Base-by-base conservation (phyloP, 2,888 invertebrate species). In the Drosophila subsilvestris region DNA sequence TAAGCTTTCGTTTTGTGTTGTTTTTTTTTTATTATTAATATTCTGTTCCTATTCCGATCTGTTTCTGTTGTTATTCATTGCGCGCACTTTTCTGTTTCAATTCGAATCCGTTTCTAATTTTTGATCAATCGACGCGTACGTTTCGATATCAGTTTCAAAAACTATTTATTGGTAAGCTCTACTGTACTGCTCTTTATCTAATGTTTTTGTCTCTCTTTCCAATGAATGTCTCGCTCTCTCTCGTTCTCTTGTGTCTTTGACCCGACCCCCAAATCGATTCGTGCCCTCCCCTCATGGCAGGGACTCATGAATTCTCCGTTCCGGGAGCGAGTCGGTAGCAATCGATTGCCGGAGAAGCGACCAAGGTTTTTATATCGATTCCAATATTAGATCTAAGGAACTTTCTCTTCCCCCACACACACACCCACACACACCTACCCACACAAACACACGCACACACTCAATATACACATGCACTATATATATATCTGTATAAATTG, bases 291-390 rank as follows among this genome's bases (percentile, higher is more conserved):
- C 61, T 75, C 78, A 32, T 32, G 79, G 74, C 90, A 93, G 92
- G 94, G 94, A 86, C 93, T 93, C 79, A 93, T 93, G 85, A 96
- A 95, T 93, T 97, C 97, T 84, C 97, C 97, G 87, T 97, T 97
- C 94, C 94, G 97, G 91, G 98, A 97, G 93, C 95, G 97, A 76
- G 94, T 97, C 79, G 97, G 97, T 91, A 97, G 97, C 93, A 97
- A 97, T 91, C 95, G 97, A 71, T 93, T 97, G 89, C 95, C 96
- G 79, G 97, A 97, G 92, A 94, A 95, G 89, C 94, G 97, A 91
- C 96, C 97, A 93, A 96, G 97, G 96, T 96, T 94, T 89, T 91
- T 91, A 91, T 89, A 80, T 78, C 80, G 86, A 78, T 65, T 81
- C 80, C 76, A 78, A 76, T 37, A 58, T 51, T 65, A 63, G 51